Conservation (phyloP, 1,140 invertebrate species). For the Drosophila virilis region DNA sequence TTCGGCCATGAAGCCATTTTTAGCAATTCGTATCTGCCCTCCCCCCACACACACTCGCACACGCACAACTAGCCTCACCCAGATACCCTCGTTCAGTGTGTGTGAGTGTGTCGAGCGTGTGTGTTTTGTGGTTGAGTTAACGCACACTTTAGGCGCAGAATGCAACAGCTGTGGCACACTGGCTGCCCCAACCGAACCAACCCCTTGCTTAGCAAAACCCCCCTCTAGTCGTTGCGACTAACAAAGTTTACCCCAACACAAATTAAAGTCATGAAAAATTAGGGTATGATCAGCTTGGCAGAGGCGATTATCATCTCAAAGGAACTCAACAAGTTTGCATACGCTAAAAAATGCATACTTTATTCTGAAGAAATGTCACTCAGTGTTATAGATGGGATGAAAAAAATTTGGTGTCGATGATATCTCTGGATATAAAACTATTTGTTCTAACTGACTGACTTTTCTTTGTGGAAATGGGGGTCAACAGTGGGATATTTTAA, state of each 20-base stretch:
- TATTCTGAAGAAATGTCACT: too few species aligned
- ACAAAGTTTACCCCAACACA: slow-evolving; percentile 17
- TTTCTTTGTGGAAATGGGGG: too few species aligned
- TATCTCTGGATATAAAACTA: too few species aligned
- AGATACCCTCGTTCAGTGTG: slow-evolving; percentile 17
- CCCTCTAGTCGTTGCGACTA: slow-evolving; percentile 19
- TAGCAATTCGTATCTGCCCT: slow-evolving; percentile 21
- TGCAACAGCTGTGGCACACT: slow-evolving; percentile 71
- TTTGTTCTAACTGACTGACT: too few species aligned
- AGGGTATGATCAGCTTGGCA: slow-evolving; percentile 13
- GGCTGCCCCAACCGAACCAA: background rate
- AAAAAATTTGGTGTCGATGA: too few species aligned
- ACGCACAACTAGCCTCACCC: background rate
- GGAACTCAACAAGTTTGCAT: background rate
- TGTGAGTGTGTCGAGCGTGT: slow-evolving; percentile 56
- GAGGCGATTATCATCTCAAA: slow-evolving; percentile 34
- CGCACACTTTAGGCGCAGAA: slow-evolving; percentile 74
- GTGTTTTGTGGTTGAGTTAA: slow-evolving; percentile 69
- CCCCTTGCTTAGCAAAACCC: background rate
- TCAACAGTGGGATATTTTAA: too few species aligned
- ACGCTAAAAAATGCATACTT: background rate
- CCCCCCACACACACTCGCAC: background rate
- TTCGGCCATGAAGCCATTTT: slow-evolving; percentile 35
- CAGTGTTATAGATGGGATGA: too few species aligned
- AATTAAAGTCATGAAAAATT: slow-evolving; percentile 24